These are phyloP conservation scores for Lepidocolaptes lacrymiger DNA, from an alignment of 2,797 vertebrate species.

Conservation along the genomic window DNA sequence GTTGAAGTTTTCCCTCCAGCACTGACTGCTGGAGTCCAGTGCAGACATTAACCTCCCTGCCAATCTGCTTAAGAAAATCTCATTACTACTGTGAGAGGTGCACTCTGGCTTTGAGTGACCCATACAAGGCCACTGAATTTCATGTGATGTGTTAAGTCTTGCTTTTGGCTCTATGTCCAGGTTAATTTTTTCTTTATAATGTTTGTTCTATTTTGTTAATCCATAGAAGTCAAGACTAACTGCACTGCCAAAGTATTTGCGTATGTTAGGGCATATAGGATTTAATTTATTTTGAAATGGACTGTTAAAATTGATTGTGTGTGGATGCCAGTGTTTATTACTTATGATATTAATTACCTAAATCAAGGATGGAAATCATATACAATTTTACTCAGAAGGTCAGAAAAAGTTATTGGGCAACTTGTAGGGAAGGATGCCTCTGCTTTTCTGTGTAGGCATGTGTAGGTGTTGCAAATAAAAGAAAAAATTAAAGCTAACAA, in stretches of 20 bases:
- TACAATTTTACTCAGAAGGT: not conserved
- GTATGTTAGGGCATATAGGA: not conserved
- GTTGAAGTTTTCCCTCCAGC: not conserved
- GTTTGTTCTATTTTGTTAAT: not conserved
- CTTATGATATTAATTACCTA: not conserved
- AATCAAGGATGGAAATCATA: not conserved
- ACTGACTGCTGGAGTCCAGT: not conserved
- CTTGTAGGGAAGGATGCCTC: not conserved
- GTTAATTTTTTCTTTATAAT: not conserved
- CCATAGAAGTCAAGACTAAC: not conserved
- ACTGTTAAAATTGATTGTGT: not conserved
- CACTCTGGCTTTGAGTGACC: not conserved
- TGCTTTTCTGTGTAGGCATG: not conserved
- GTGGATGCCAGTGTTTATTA: not conserved
- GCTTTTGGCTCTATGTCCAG: not conserved
- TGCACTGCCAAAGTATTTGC: not conserved
- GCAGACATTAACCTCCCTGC: not conserved
- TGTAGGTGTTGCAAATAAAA: not conserved
- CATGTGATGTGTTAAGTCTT: not conserved
- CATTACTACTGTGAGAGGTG: not conserved
- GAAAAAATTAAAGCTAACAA: not conserved
- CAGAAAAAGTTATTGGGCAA: not conserved
- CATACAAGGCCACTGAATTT: not conserved
- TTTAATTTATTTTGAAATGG: slow-evolving; percentile 1
- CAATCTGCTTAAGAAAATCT: not conserved